Percentiles rank a stretch among this genome's conserved stretches.
These are phyloP conservation scores for Ceyx melanurus DNA, from an alignment of 2,113 vertebrate genomes.

Conservation along the genomic window DNA sequence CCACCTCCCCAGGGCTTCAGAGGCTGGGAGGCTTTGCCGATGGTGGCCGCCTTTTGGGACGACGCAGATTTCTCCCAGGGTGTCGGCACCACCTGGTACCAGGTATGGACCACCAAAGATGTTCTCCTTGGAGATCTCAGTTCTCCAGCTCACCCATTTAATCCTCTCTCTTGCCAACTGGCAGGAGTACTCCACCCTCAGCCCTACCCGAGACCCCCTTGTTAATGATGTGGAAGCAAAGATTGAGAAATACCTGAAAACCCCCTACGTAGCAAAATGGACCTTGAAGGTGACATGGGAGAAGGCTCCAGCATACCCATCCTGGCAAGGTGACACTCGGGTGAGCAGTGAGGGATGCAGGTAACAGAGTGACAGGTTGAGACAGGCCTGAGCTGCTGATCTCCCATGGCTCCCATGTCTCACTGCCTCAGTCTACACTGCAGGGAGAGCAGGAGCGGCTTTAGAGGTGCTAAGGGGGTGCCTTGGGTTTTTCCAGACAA, in stretches of 20 bases:
- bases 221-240: constrained; percentile 58
- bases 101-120: constrained; percentile 48
- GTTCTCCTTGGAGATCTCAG: neutral
- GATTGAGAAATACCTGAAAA: constrained; percentile 51
- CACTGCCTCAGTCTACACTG: accelerated
- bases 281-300: constrained; percentile 79
- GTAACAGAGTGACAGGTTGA: neutral
- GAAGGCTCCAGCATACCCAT: constrained; percentile 48
- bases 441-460: neutral
- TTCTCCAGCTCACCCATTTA: neutral
- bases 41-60: constrained; percentile 78
- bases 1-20: constrained; percentile 67
- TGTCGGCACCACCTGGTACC: constrained; percentile 71
- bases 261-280: constrained; percentile 71
- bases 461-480: neutral
- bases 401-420: neutral
- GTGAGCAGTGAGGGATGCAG: neutral
- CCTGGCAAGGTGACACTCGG: neutral
- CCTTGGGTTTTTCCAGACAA: neutral
- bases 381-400: neutral
- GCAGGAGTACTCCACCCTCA: constrained; percentile 65
- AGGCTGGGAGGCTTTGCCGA: neutral
- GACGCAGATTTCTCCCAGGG: constrained; percentile 77
- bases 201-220: neutral
- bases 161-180: neutral